phyloP scores from a whole-genome alignment of 2,888 invertebrate species.

The Xanthia icteritia region DNA sequence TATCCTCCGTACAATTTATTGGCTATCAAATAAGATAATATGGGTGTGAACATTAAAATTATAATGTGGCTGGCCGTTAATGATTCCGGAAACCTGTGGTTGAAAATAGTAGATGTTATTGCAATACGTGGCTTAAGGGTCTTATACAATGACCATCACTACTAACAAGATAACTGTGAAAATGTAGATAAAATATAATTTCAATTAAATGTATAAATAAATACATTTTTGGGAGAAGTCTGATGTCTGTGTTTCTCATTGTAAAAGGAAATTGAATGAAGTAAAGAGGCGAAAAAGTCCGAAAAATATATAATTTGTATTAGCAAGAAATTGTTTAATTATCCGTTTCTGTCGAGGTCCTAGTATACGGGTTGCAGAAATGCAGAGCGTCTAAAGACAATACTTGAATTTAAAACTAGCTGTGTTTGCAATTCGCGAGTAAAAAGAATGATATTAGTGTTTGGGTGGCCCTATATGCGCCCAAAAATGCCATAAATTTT shows the following conservation, averaged over 20 bases:
- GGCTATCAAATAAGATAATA: constrained; percentile 19
- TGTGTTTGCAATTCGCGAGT: neutral
- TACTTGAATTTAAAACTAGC: neutral
- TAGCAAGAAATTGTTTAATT: neutral
- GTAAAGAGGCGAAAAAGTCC: neutral
- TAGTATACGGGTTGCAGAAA: neutral
- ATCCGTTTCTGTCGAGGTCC: neutral
- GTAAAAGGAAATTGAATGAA: neutral
- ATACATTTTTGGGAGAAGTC: neutral
- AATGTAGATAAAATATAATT: constrained; percentile 18
- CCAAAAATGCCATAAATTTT: too few relatives aligned
- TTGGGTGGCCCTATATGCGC: too few relatives aligned
- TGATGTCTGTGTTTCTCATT: neutral
- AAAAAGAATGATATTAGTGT: too few relatives aligned
- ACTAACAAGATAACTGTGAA: constrained; percentile 13
- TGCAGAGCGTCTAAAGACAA: neutral
- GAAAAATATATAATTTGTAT: neutral
- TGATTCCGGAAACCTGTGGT: constrained; percentile 38
- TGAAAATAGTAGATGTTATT: neutral
- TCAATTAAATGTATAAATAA: constrained; percentile 1
- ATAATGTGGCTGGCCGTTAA: constrained; percentile 6
- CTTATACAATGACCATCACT: constrained; percentile 9
- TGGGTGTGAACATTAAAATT: constrained; percentile 9
- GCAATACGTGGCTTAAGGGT: constrained; percentile 25
- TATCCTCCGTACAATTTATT: constrained; percentile 14